phyloP scores from a whole-genome alignment of 2,888 invertebrate genomes.

The Hyles lineata region DNA sequence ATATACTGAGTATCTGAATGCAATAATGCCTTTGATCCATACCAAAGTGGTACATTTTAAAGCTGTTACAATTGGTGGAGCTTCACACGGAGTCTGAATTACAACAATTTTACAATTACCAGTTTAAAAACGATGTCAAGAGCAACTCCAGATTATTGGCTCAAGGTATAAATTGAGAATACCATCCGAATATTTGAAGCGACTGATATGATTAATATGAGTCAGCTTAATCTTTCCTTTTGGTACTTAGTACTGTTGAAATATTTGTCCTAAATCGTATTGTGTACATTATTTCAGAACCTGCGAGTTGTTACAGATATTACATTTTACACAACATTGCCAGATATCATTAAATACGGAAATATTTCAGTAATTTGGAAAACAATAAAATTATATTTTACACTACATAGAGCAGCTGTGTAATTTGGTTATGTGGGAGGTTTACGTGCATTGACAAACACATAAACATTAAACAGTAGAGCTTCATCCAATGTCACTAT shows the following conservation, averaged over 20 bases:
- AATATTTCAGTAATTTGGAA: background rate
- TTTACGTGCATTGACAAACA: conserved; percentile 15
- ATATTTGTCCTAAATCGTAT: too few relatives aligned
- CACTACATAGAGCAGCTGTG: background rate
- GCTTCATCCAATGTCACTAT: background rate
- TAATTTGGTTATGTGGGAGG: background rate
- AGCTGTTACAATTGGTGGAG: background rate
- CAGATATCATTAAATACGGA: background rate
- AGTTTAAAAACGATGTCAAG: conserved; percentile 1
- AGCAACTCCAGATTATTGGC: background rate
- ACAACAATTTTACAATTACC: background rate
- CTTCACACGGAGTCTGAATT: conserved; percentile 2
- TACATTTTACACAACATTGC: background rate
- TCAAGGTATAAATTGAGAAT: background rate
- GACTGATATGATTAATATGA: too few relatives aligned
- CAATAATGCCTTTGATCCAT: background rate
- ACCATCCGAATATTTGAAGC: too few relatives aligned
- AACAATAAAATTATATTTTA: background rate
- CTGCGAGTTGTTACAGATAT: too few relatives aligned
- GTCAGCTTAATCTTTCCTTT: too few relatives aligned
- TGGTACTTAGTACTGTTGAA: too few relatives aligned
- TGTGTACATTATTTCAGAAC: too few relatives aligned
- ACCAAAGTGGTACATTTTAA: background rate
- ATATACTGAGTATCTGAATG: too few relatives aligned
- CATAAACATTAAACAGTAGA: background rate